phyloP scores from a whole-genome alignment of 2,113 vertebrate species.

The Ophthalmolycus amberensis region DNA sequence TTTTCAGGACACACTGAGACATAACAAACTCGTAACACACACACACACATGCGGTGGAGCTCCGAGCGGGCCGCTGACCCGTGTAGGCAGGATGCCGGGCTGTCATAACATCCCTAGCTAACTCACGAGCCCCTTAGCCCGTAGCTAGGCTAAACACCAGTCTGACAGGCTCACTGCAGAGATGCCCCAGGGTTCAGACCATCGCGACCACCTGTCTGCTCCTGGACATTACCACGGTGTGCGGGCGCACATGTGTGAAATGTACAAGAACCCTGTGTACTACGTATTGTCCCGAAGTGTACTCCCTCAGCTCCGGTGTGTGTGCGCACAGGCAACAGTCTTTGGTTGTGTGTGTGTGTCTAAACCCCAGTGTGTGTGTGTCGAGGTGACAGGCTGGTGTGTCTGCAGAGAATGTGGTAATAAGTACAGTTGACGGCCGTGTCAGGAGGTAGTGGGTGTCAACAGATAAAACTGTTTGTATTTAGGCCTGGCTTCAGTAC shows the following conservation, averaged over 20 bases:
- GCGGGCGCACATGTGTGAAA: slow-evolving; percentile 25
- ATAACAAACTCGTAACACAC: neutral
- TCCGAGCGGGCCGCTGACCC: slow-evolving; percentile 55
- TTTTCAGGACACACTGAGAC: slow-evolving; percentile 3
- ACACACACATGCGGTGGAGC: neutral
- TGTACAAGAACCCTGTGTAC: slow-evolving; percentile 22
- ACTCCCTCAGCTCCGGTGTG: slow-evolving; percentile 23
- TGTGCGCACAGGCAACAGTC: slow-evolving; percentile 27
- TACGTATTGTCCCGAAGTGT: slow-evolving; percentile 25
- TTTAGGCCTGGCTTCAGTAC: slow-evolving; percentile 65
- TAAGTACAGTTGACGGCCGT: slow-evolving; percentile 75
- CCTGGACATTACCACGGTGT: slow-evolving; percentile 43
- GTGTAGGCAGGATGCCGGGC: slow-evolving; percentile 52
- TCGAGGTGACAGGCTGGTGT: slow-evolving; percentile 60
- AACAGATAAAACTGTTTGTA: slow-evolving; percentile 80
- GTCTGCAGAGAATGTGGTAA: slow-evolving; percentile 68
- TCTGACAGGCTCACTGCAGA: slow-evolving; percentile 56
- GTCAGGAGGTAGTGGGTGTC: slow-evolving; percentile 78
- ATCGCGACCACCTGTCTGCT: slow-evolving; percentile 61
- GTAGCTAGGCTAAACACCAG: slow-evolving; percentile 52
- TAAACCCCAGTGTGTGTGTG: slow-evolving; percentile 35
- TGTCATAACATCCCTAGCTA: slow-evolving; percentile 63
- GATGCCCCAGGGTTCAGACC: slow-evolving; percentile 61
- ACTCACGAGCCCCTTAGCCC: slow-evolving; percentile 40
- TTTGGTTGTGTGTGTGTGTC: slow-evolving; percentile 23